Percentiles rank a stretch among this genome's conserved stretches.
Conservation (phyloP, 1,140 invertebrate genomes). For the Hestina assimilis region DNA sequence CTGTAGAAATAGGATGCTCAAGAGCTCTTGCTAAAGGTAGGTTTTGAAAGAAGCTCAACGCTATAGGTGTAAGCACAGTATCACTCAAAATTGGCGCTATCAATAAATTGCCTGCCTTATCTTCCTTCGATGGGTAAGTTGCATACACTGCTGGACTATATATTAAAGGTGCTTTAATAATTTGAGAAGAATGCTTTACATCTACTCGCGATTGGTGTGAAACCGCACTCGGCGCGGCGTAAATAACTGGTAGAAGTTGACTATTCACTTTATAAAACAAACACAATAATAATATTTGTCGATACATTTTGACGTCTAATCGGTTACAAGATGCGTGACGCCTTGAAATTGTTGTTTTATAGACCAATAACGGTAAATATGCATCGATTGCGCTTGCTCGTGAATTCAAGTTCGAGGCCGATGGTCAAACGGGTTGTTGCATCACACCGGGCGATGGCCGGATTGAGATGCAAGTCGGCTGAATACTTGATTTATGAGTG, state of each 20-base stretch:
- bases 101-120: constrained; percentile 30
- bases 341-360: constrained; percentile 55
- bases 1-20: constrained; percentile 47
- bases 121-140: constrained; percentile 26
- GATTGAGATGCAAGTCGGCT: constrained; percentile 47
- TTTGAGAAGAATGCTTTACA: constrained; percentile 42
- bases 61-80: constrained; percentile 43
- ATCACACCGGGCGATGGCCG: constrained; percentile 55
- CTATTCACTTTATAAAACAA: constrained; percentile 26
- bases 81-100: constrained; percentile 34
- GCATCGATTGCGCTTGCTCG: constrained; percentile 35
- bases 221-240: constrained; percentile 58
- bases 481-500: too few species aligned
- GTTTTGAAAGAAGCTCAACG: constrained; percentile 54
- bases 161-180: constrained; percentile 40
- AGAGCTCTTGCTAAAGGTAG: constrained; percentile 51
- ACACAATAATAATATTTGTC: constrained; percentile 38
- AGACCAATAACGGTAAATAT: constrained; percentile 57
- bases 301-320: constrained; percentile 46
- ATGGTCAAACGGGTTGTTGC: constrained; percentile 47
- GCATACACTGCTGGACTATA: constrained; percentile 45
- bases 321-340: constrained; percentile 10
- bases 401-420: constrained; percentile 66
- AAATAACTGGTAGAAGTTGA: constrained; percentile 50
- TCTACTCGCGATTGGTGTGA: constrained; percentile 64